Base-by-base conservation (phyloP, 2,113 vertebrate genomes). In the Leptosomus discolor region DNA sequence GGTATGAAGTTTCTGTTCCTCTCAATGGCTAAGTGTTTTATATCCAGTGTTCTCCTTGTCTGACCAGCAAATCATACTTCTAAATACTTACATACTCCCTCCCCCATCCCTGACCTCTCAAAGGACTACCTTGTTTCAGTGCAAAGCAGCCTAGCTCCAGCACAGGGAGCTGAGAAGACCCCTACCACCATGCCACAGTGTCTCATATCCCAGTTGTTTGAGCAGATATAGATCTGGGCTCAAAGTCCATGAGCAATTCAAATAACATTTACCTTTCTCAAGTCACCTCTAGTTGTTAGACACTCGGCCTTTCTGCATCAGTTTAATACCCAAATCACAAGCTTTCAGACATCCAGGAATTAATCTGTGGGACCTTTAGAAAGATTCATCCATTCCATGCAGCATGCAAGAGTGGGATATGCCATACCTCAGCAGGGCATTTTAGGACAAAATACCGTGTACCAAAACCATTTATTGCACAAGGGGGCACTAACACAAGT, bases 131-230 rank as follows among this genome's bases (percentile, higher is more conserved):
- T 67, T 2, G 4, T 63, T 71, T 58, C 73, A 15, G 23, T 13
- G 23, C 51, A 83, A 61, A 82, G 51, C 43, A 30, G 29, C 85
- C 23, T 16, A 88, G 34, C 43, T 73, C 29, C 4, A 8, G 26
- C 51, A 63, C 1, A 29, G 15, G 14, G 12, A 68, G 4, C n/a
- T 85, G 43, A 58, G 65, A 77, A 77, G 58, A 26, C 5, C 64
- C 20, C 75, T 36, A 15, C 11, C 15, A n/a, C 23, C 43, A 34
- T 18, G n/a, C 5, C 15, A 5, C 2, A 0, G 4, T 27, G 39
- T 16, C 57, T 64, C 32, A 24, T 27, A 75, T 17, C 43, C 27
- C 26, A 37, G 13, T 30, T 37, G 12, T 26, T 50, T 37, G 34
- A 63, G 46, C 20, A 63, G n/a, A 58, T 88, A 79, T 13, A 34